Evolutionary conservation across 1,140 invertebrate species (phyloP).

Genomic region (Ostrea edulis): DNA sequence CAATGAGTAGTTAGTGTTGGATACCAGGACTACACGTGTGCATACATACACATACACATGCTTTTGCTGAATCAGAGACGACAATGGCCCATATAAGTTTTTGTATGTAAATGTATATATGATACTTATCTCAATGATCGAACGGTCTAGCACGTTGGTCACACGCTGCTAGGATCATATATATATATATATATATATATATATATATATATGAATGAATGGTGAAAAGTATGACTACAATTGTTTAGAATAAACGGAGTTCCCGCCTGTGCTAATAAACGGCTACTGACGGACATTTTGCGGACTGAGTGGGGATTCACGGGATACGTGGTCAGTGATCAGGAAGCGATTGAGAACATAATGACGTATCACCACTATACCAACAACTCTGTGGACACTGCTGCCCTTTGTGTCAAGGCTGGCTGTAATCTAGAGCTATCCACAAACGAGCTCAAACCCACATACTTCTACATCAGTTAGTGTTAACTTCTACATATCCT

Average conservation of each 20-base stretch:
- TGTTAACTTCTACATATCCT: not conserved
- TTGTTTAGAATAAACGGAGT: constrained; percentile 72
- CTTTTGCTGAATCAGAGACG: too few relatives aligned
- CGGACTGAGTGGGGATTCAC: constrained; percentile 71
- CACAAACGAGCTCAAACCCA: constrained; percentile 49
- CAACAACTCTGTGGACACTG: constrained; percentile 67
- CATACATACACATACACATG: too few relatives aligned
- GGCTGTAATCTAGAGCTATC: constrained; percentile 73
- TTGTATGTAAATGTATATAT: too few relatives aligned
- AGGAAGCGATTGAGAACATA: constrained; percentile 73
- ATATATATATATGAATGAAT: too few relatives aligned
- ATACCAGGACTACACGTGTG: too few relatives aligned
- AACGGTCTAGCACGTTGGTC: too few relatives aligned
- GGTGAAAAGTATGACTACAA: too few relatives aligned
- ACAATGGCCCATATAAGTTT: too few relatives aligned
- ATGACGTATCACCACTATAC: constrained; percentile 69
- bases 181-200: too few relatives aligned
- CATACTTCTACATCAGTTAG: constrained; percentile 65
- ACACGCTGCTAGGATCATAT: too few relatives aligned
- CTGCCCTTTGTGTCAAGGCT: constrained; percentile 69
- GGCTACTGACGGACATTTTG: constrained; percentile 73
- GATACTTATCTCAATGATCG: too few relatives aligned
- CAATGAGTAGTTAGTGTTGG: too few relatives aligned
- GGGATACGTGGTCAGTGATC: constrained; percentile 76
- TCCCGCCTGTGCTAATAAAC: constrained; percentile 75